A percentile compares a stretch with the other conserved stretches of the same genome.
Evolutionary conservation across 2,113 vertebrate genomes (phyloP).

Genomic region (Zosterops pallidus): DNA sequence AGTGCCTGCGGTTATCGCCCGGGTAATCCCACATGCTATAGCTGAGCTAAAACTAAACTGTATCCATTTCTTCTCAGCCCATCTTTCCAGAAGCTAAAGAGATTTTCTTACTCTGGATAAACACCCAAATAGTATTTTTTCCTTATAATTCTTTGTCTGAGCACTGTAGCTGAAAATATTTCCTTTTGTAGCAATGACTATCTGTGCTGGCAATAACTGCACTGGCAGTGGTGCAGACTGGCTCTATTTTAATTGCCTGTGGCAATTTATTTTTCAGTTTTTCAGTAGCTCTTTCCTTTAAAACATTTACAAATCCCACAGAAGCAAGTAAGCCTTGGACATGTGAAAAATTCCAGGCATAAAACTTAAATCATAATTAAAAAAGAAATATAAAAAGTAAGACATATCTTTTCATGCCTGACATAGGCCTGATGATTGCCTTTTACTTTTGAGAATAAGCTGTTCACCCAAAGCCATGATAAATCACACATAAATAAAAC

Average conservation of each 20-base stretch:
- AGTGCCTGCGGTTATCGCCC: neutral
- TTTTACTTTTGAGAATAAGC: neutral
- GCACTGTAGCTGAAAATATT: slow-evolving; percentile 1
- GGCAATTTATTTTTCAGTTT: slow-evolving; percentile 10
- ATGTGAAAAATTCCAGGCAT: neutral
- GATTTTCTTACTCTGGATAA: slow-evolving; percentile 1
- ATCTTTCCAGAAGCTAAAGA: slow-evolving; percentile 14
- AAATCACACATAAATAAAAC: neutral
- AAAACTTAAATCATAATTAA: neutral
- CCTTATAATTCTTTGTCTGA: neutral
- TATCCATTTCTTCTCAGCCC: neutral
- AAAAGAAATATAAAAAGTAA: neutral
- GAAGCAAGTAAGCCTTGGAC: neutral
- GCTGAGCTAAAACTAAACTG: neutral
- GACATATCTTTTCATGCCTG: neutral
- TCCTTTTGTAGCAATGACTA: neutral
- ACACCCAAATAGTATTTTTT: neutral
- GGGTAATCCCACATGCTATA: neutral
- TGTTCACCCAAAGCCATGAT: fast-evolving
- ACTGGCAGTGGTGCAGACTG: neutral
- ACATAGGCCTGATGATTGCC: neutral
- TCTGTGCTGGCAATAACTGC: neutral
- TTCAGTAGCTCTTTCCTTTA: neutral
- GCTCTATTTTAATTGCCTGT: neutral
- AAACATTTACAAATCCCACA: neutral